Conservation (phyloP, 1,140 invertebrate genomes). For the Gonatopus flavifemur region DNA sequence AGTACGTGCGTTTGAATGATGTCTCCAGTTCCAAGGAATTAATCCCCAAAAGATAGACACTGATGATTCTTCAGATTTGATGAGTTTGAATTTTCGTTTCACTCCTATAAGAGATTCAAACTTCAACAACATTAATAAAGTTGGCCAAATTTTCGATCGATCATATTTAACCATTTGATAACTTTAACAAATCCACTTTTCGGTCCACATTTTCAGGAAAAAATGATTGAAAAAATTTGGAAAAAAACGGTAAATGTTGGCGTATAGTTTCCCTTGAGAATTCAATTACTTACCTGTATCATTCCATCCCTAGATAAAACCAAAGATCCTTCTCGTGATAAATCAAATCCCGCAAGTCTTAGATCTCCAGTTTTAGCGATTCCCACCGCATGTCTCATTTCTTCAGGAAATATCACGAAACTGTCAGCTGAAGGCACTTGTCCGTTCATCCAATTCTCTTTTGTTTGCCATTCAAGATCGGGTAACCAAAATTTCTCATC, state of each 20-base stretch:
- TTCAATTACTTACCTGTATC: conserved; percentile 34
- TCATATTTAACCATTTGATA: too few relatives aligned
- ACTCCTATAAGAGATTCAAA: too few relatives aligned
- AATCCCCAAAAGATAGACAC: too few relatives aligned
- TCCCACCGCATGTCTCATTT: conserved; percentile 41
- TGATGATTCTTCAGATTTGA: too few relatives aligned
- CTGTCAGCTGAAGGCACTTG: conserved; percentile 32
- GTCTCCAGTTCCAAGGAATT: too few relatives aligned
- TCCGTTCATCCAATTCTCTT: conserved; percentile 41
- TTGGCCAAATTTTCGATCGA: too few relatives aligned
- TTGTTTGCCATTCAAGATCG: conserved; percentile 44
- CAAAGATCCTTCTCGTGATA: conserved; percentile 42
- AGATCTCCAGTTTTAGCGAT: conserved; percentile 24
- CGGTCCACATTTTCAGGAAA: too few relatives aligned
- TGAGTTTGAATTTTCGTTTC: too few relatives aligned
- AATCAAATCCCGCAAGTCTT: conserved; percentile 37
- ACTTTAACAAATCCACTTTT: too few relatives aligned
- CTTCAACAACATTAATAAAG: too few relatives aligned
- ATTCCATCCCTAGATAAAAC: conserved; percentile 36
- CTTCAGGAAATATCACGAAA: conserved; percentile 41
- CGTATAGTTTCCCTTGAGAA: background rate
- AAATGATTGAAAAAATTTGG: conserved; percentile 1
- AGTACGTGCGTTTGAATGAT: too few relatives aligned
- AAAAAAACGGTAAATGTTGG: background rate
- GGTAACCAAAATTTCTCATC: conserved; percentile 47